Evolutionary conservation across 2,113 vertebrate species (phyloP).

Genomic region (Laticauda colubrina): DNA sequence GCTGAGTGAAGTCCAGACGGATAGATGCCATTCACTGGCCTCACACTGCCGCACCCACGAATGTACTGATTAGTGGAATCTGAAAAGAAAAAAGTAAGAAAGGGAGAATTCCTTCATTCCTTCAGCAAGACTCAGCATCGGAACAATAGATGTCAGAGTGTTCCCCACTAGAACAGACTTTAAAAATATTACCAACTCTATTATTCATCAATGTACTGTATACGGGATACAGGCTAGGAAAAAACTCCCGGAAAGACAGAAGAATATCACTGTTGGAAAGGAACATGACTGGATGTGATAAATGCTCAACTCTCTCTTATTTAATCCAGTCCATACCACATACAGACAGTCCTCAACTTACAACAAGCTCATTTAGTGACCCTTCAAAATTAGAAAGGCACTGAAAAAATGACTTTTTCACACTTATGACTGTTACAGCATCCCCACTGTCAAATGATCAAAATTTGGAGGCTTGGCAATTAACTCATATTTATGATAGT

Average conservation of each 20-base stretch:
- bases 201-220: background rate
- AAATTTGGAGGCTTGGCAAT: background rate
- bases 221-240: background rate
- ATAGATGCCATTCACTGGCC: constrained; percentile 59
- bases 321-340: background rate
- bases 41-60: constrained; percentile 64
- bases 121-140: background rate
- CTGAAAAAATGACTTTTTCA: background rate
- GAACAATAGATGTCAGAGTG: background rate
- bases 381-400: background rate
- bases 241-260: background rate
- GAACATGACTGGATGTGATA: background rate
- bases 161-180: background rate
- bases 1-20: constrained; percentile 74
- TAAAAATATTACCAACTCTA: background rate
- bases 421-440: background rate
- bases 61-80: constrained; percentile 79
- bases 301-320: background rate
- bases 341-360: background rate
- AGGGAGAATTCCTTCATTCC: background rate
- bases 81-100: constrained; percentile 32
- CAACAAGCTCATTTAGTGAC: background rate
- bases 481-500: background rate
- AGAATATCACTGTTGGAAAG: too few relatives aligned
- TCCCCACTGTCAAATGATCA: background rate